phyloP scores from a whole-genome alignment of 35 echinoderm and acorn worm species.

The Apostichopus japonicus region DNA sequence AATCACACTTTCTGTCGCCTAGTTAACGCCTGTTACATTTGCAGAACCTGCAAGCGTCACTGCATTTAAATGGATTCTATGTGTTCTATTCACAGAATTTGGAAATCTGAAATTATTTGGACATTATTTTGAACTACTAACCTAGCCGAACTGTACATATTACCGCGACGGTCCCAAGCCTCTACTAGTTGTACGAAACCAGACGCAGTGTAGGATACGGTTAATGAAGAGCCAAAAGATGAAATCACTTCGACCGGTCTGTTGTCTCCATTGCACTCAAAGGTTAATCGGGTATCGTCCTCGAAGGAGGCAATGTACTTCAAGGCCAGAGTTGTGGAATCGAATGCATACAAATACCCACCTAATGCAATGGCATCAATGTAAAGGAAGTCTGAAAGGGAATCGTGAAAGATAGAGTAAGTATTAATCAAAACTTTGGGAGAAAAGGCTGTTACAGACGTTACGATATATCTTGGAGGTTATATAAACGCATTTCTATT shows the following conservation, averaged over 20 bases:
- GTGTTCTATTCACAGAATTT: too few relatives aligned
- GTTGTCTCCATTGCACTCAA: conserved; percentile 26
- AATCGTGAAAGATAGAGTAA: too few relatives aligned
- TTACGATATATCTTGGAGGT: too few relatives aligned
- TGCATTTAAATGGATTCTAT: too few relatives aligned
- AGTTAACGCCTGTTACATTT: too few relatives aligned
- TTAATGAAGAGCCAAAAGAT: conserved; percentile 9
- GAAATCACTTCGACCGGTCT: conserved; percentile 3
- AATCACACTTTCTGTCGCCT: too few relatives aligned
- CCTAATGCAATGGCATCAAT: not conserved
- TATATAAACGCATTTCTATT: too few relatives aligned
- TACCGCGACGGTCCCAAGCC: not conserved
- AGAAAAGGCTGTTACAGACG: too few relatives aligned
- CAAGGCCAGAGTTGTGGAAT: conserved; percentile 9
- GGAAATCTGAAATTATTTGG: too few relatives aligned
- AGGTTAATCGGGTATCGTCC: conserved; percentile 21
- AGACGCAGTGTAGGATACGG: not conserved
- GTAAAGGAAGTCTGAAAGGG: conserved; percentile 31
- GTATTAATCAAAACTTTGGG: too few relatives aligned
- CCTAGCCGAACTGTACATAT: conserved; percentile 9
- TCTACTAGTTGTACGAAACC: conserved; percentile 25
- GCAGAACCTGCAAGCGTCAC: too few relatives aligned
- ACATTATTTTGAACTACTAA: not conserved
- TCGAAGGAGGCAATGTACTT: not conserved
- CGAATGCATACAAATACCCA: not conserved